Evolutionary conservation across 2,888 invertebrate genomes (phyloP).

Genomic region (Tridacna crocea): DNA sequence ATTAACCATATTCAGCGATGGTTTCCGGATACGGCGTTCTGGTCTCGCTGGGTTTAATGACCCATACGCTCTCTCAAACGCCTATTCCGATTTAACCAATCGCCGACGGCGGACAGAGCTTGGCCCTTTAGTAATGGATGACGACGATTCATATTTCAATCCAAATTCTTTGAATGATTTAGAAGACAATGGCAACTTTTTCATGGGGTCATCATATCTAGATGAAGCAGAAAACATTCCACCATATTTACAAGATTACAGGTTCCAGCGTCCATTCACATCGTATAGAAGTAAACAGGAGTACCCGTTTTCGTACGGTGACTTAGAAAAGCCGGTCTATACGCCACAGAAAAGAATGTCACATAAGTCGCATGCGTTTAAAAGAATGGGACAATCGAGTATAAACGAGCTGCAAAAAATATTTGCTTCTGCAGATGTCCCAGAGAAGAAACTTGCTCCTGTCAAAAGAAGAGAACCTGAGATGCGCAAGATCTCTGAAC

Average conservation of each 20-base stretch:
- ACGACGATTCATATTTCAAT: constrained; percentile 53
- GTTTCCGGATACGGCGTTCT: constrained; percentile 39
- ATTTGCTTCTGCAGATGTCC: constrained; percentile 54
- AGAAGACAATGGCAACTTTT: constrained; percentile 15
- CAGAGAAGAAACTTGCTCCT: constrained; percentile 45
- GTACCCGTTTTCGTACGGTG: constrained; percentile 15
- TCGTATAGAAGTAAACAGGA: neutral
- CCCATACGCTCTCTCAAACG: constrained; percentile 54
- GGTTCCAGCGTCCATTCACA: neutral
- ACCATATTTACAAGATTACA: constrained; percentile 17
- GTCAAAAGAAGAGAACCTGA: constrained; percentile 41
- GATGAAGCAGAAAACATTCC: constrained; percentile 18
- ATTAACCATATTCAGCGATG: neutral
- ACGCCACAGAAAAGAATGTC: constrained; percentile 51
- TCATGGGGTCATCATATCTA: constrained; percentile 5
- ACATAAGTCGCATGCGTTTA: constrained; percentile 28
- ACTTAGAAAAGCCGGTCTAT: constrained; percentile 14
- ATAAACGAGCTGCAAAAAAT: constrained; percentile 51
- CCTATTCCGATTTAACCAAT: constrained; percentile 38
- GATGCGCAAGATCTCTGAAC: neutral
- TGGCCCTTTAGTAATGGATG: constrained; percentile 20
- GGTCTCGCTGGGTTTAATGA: constrained; percentile 51
- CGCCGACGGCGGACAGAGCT: constrained; percentile 34
- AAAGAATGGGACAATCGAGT: constrained; percentile 46
- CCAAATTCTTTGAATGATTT: constrained; percentile 32